Base-by-base conservation (phyloP, 1,140 invertebrate species). In the Apis laboriosa region DNA sequence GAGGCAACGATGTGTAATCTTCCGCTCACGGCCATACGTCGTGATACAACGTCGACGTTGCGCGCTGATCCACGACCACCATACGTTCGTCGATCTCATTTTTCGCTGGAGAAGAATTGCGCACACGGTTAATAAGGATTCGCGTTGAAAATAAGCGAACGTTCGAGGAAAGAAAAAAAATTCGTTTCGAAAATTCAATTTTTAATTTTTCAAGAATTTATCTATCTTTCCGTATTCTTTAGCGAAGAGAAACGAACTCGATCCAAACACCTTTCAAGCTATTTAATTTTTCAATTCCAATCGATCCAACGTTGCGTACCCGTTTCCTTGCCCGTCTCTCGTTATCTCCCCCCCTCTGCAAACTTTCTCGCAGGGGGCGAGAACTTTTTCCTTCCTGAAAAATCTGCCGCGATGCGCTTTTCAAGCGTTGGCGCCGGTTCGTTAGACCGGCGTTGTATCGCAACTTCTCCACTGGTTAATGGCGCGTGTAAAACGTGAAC, bases 361-460 rank as follows among this genome's bases (percentile, higher is more conserved):
- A 56, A 72, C 70, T 72, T 68, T 80, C 70, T 19, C 58, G 58
- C 15, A 19, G 53, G 34, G 21, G 63, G 73, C 34, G 63, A 85
- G 77, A 43, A 43, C 34, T 67, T 86, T 86, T 71, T 34, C 61
- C 64, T 56, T n/a, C 9, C 19, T n/a, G 56, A 58, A 61, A 64
- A 80, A 70, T 15, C 64, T 19, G 73, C 64, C 66, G 70, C 75
- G 76, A 75, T 56, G 82, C 51, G 56, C 84, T 86, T 86, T 86
- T 86, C 67, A 86, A 71, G 63, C 75, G 70, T 86, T 86, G 83
- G 84, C 75, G 64, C 70, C 84, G 85, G 80, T 78, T 87, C 84
- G 84, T 83, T 87, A 86, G 71, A 34, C 28, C 55, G 80, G 49
- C 74, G 80, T 43, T 79, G 60, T 72, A 83, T 79, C 70, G 75